Conservation (phyloP, 2,888 invertebrate genomes). For the Leucophenga maculata region DNA sequence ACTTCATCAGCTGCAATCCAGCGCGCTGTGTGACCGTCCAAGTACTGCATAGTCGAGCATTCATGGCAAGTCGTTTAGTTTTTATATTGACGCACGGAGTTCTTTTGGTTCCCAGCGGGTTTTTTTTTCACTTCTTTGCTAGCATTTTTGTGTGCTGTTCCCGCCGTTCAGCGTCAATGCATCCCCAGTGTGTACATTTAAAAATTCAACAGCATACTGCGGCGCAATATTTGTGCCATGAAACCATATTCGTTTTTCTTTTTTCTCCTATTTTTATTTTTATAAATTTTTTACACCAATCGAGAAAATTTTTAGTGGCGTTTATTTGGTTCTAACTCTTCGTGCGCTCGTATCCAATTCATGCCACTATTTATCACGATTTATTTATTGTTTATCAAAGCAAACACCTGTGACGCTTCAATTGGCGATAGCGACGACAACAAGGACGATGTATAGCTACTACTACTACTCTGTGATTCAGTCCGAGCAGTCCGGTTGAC, state of each 20-base stretch:
- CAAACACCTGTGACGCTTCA: constrained; percentile 47
- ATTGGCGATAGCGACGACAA: neutral
- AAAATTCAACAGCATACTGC: constrained; percentile 6
- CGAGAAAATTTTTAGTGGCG: no score
- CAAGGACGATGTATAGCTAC: neutral
- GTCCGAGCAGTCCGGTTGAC: neutral
- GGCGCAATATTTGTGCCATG: constrained; percentile 6
- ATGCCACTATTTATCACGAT: constrained; percentile 55
- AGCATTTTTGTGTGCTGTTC: neutral
- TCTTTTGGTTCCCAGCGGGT: neutral
- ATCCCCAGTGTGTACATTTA: constrained; percentile 10
- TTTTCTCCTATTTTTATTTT: neutral
- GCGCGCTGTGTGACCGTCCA: neutral
- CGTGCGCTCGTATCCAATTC: neutral
- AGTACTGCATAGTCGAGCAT: neutral
- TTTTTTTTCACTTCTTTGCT: neutral
- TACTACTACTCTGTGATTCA: neutral
- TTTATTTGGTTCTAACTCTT: neutral
- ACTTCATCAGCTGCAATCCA: constrained; percentile 15
- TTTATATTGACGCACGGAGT: neutral
- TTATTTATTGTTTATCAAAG: constrained; percentile 52
- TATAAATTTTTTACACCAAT: no score
- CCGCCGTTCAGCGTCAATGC: neutral
- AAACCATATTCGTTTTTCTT: constrained; percentile 13
- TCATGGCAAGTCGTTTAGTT: constrained; percentile 20